phyloP scores from a whole-genome alignment of 2,888 invertebrate genomes.

The Drosophila limbata region DNA sequence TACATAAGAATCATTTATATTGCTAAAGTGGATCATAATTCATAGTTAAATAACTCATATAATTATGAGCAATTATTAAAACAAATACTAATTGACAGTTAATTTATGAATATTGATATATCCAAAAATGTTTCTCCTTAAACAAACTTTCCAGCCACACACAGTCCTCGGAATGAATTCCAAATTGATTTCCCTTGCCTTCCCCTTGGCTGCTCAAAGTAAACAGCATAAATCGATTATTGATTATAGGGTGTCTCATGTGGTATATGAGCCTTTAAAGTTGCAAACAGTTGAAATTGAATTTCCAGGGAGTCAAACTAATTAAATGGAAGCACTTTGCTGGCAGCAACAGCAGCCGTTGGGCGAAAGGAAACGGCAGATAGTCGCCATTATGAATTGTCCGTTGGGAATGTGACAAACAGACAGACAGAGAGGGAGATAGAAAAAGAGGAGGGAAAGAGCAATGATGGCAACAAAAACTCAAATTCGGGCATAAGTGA shows the following conservation, averaged over 20 bases:
- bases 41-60: too few relatives aligned
- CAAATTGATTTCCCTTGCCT: slow-evolving; percentile 15
- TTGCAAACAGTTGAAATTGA: slow-evolving; percentile 58
- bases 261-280: slow-evolving; percentile 49
- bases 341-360: slow-evolving; percentile 39
- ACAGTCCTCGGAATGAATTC: background rate
- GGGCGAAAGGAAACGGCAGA: slow-evolving; percentile 52
- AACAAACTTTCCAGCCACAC: background rate
- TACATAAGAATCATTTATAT: background rate
- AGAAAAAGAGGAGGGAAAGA: background rate
- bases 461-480: slow-evolving; percentile 63
- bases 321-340: slow-evolving; percentile 78
- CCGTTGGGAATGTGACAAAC: slow-evolving; percentile 61
- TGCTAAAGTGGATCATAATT: too few relatives aligned
- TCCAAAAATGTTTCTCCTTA: background rate
- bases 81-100: background rate
- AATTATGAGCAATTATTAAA: background rate
- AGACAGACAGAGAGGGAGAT: slow-evolving; percentile 1
- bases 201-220: slow-evolving; percentile 25
- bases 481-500: slow-evolving; percentile 82
- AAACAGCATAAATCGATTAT: slow-evolving; percentile 78
- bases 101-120: background rate
- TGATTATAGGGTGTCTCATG: slow-evolving; percentile 50
- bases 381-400: slow-evolving; percentile 76
- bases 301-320: slow-evolving; percentile 66